These are phyloP conservation scores for Cololabis saira DNA, from an alignment of 2,113 vertebrate genomes.

Conservation along the genomic window DNA sequence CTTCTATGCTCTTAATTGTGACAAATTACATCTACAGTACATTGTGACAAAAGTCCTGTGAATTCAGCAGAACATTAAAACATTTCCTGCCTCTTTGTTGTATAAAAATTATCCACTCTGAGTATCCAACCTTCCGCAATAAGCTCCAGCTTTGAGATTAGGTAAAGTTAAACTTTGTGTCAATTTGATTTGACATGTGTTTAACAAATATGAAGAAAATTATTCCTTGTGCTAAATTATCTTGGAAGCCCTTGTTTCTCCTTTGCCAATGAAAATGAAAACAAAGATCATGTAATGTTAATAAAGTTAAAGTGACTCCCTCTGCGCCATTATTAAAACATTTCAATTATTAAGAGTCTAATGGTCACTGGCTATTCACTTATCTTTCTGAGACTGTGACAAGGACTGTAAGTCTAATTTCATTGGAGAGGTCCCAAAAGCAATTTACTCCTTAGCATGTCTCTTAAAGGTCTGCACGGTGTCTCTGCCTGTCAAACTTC, in stretches of 20 bases:
- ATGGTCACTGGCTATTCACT: conserved; percentile 73
- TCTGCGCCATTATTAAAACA: conserved; percentile 71
- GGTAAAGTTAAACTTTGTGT: too few relatives aligned
- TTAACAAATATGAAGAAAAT: too few relatives aligned
- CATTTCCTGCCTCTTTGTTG: too few relatives aligned
- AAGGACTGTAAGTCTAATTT: conserved; percentile 42
- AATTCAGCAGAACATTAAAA: too few relatives aligned
- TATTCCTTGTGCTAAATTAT: neutral
- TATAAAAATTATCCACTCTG: too few relatives aligned
- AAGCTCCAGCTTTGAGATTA: too few relatives aligned
- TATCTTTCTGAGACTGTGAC: conserved; percentile 52
- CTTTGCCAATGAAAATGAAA: conserved; percentile 47
- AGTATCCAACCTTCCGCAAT: too few relatives aligned
- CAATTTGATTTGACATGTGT: too few relatives aligned
- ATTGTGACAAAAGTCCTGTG: too few relatives aligned
- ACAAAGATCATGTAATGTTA: conserved; percentile 75
- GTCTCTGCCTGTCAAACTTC: conserved; percentile 47
- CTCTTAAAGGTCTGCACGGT: conserved; percentile 38
- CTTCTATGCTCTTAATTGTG: too few relatives aligned
- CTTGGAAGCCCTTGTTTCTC: neutral
- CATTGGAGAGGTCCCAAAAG: conserved; percentile 59
- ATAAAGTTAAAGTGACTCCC: conserved; percentile 70
- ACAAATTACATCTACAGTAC: too few relatives aligned
- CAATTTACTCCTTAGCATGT: conserved; percentile 52
- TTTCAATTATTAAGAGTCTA: conserved; percentile 78